A percentile compares a stretch with the other conserved stretches of the same genome.
Evolutionary conservation across 2,888 invertebrate species (phyloP).

Genomic region (Geophilus truncorum): DNA sequence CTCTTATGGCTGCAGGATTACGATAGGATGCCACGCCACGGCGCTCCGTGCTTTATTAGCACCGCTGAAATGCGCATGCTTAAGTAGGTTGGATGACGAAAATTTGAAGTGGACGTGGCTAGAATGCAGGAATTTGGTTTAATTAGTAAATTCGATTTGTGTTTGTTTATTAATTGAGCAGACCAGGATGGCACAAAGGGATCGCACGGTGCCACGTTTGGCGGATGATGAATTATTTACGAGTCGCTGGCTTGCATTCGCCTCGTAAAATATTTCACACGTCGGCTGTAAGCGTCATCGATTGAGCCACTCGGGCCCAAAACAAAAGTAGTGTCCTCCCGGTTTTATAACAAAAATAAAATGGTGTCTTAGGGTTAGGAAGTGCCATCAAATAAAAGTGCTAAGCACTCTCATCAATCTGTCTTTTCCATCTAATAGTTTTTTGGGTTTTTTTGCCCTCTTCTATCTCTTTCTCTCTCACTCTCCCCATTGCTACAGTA

Average conservation of each 20-base stretch:
- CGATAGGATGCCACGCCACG: background rate
- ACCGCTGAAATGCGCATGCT: too few species aligned
- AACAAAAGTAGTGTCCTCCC: background rate
- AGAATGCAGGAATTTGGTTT: background rate
- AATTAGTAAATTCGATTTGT: background rate
- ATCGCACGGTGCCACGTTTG: background rate
- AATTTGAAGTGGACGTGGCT: too few species aligned
- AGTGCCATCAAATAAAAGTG: background rate
- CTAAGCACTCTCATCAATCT: conserved; percentile 16
- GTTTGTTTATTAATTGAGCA: background rate
- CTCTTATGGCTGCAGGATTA: background rate
- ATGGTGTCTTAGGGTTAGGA: background rate
- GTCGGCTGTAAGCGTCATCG: background rate
- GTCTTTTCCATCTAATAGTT: background rate
- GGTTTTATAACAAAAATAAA: conserved; percentile 13
- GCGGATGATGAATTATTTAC: background rate
- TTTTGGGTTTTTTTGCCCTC: background rate
- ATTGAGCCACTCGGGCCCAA: background rate
- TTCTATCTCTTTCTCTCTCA: background rate
- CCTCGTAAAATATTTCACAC: conserved; percentile 9
- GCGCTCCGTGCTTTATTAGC: too few species aligned
- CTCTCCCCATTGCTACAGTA: too few species aligned
- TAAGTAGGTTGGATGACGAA: too few species aligned
- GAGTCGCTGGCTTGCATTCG: background rate
- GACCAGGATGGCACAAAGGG: background rate